Base-by-base conservation (phyloP, 2,797 vertebrate species). In the Adrianichthys oophorus region DNA sequence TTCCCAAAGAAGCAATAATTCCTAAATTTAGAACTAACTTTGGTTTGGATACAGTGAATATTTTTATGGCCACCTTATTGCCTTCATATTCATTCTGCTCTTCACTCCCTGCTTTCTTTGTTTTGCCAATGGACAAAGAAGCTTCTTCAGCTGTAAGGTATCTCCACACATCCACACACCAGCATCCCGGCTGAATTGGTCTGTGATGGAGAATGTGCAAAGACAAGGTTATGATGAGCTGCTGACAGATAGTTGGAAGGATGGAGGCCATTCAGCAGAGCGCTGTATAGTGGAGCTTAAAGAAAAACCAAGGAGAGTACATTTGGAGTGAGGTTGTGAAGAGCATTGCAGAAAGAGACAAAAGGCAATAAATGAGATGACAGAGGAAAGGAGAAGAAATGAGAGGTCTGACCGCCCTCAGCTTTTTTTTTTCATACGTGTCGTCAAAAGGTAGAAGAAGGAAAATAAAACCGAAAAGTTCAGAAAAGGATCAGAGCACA, bases 151-250 rank as follows among this genome's bases (percentile, higher is more conserved):
- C 67, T 77, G 59, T 65, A 47, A 23, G 63, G 63, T 57, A 59
- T 62, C 56, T 54, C 62, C 63, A 56, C 75, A 69, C 66, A 66
- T 8, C 56, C 43, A 77, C 74, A 76, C 80, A 81, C 59, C n/a
- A 45, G 67, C 70, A 80, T 68, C 37, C 60, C 4, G 18, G 57
- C 66, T 48, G 64, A 72, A 64, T 64, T 72, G 50, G 65, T 78
- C 23, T 19, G 32, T 54, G 75, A 65, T 64, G 67, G 63, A 69
- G 69, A 70, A 76, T 67, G 67, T 62, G 52, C 58, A 18, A 57
- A 57, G 67, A 51, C 58, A 68, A 50, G 53, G 79, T 82, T 85
- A 75, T 76, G 76, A 79, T 74, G 12, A 63, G 71, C 41, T 61
- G 62, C 50, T 41, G 65, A 74, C 71, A 74, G 67, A 65, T 67